These are phyloP conservation scores for Pygmarrhopalites habei DNA, from an alignment of 1,140 invertebrate genomes.

Conservation along the genomic window DNA sequence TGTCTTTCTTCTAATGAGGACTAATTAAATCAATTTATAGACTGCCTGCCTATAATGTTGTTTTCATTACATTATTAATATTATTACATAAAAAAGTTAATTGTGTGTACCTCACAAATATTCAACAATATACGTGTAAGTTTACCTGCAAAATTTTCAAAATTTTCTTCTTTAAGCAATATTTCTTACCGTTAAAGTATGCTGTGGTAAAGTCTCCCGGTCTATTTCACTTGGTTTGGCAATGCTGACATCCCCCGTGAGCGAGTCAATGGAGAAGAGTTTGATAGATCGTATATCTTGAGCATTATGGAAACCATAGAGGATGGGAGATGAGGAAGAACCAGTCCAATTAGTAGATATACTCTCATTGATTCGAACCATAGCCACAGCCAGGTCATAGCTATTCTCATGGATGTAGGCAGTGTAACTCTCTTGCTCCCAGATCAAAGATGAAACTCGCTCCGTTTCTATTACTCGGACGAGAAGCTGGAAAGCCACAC, in stretches of 20 bases:
- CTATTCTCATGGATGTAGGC: slow-evolving; percentile 26
- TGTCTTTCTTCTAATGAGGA: no score
- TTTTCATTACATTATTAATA: no score
- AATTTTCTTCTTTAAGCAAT: no score
- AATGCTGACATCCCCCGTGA: slow-evolving; percentile 32
- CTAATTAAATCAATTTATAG: no score
- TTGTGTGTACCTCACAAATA: no score
- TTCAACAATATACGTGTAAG: no score
- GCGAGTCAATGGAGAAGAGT: slow-evolving; percentile 36
- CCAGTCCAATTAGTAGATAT: slow-evolving; percentile 19
- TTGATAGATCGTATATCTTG: slow-evolving; percentile 28
- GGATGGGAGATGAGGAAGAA: slow-evolving; percentile 18
- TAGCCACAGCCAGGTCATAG: slow-evolving; percentile 19
- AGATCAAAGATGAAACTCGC: slow-evolving; percentile 34
- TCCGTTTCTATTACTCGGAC: slow-evolving; percentile 37
- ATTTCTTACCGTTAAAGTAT: slow-evolving; percentile 37
- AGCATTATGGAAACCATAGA: slow-evolving; percentile 39
- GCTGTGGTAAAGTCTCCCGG: slow-evolving; percentile 33
- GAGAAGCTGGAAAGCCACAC: slow-evolving; percentile 25
- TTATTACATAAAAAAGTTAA: no score
- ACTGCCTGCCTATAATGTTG: no score
- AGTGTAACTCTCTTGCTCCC: slow-evolving; percentile 34
- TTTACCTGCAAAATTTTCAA: no score
- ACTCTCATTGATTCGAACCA: slow-evolving; percentile 26
- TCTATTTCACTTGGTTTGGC: slow-evolving; percentile 27